These are phyloP conservation scores for Drosophila virilis DNA, from an alignment of 1,140 invertebrate species.

Conservation along the genomic window DNA sequence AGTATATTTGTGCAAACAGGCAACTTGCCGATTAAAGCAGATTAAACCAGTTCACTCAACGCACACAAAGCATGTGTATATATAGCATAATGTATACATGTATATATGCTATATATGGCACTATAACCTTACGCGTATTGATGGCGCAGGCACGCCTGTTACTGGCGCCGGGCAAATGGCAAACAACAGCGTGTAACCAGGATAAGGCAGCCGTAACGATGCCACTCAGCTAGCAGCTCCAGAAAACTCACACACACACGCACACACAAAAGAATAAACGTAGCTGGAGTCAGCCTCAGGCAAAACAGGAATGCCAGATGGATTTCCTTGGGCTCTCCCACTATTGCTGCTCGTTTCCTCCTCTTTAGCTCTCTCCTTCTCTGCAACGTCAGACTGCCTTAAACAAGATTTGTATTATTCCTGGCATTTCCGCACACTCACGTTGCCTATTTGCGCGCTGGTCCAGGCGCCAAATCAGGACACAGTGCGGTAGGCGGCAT, in stretches of 20 bases:
- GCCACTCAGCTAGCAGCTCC: conserved; percentile 38
- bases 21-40: conserved; percentile 20
- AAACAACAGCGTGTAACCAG: conserved; percentile 16
- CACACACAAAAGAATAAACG: background rate
- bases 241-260: conserved; percentile 14
- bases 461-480: conserved; percentile 67
- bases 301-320: conserved; percentile 45
- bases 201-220: conserved; percentile 37
- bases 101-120: background rate
- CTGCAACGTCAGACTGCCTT: conserved; percentile 28
- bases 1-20: background rate
- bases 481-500: conserved; percentile 67
- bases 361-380: conserved; percentile 14
- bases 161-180: conserved; percentile 49
- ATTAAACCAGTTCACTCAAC: conserved; percentile 27
- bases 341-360: background rate
- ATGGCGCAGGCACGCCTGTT: conserved; percentile 26
- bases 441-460: conserved; percentile 53
- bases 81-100: background rate
- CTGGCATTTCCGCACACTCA: conserved; percentile 51
- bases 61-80: conserved; percentile 17
- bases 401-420: conserved; percentile 67
- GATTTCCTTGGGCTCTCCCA: conserved; percentile 15
- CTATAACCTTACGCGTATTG: conserved; percentile 10
- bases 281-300: conserved; percentile 14